A percentile compares a stretch with the other conserved stretches of the same genome.
These are phyloP conservation scores for Embiotoca jacksoni DNA, from an alignment of 2,113 vertebrate species.

Conservation along the genomic window DNA sequence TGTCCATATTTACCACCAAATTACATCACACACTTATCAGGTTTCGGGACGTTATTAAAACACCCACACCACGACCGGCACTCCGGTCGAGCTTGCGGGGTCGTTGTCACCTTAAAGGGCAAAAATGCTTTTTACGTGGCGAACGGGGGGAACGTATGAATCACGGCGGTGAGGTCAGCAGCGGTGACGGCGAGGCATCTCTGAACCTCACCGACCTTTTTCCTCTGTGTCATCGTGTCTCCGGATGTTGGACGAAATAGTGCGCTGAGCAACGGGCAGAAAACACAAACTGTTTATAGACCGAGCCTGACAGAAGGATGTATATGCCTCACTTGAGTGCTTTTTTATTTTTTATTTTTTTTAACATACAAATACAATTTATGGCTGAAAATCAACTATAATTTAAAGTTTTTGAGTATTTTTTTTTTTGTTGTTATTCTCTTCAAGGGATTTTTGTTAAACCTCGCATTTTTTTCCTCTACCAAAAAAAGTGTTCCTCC, in stretches of 20 bases:
- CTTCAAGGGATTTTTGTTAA: no score
- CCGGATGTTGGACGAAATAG: background rate
- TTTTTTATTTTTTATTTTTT: no score
- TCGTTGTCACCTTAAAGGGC: conserved; percentile 49
- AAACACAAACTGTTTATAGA: conserved; percentile 21
- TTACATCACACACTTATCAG: conserved; percentile 54
- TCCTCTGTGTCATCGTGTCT: background rate
- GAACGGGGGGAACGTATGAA: conserved; percentile 36
- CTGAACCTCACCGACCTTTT: conserved; percentile 29
- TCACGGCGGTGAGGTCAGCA: conserved; percentile 32
- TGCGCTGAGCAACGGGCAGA: background rate
- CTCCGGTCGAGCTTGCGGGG: background rate
- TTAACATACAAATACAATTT: no score
- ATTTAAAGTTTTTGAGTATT: no score
- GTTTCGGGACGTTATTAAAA: conserved; percentile 71
- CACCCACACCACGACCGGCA: conserved; percentile 16
- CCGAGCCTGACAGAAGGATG: background rate
- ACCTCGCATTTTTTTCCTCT: no score
- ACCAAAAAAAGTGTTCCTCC: no score
- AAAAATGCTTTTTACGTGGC: background rate
- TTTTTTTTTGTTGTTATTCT: no score
- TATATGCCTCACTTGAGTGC: no score
- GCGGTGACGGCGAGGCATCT: background rate
- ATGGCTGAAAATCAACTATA: no score
- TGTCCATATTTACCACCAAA: conserved; percentile 57